Evolutionary conservation across 2,888 invertebrate species (phyloP).

Genomic region (Campoletis raptor): DNA sequence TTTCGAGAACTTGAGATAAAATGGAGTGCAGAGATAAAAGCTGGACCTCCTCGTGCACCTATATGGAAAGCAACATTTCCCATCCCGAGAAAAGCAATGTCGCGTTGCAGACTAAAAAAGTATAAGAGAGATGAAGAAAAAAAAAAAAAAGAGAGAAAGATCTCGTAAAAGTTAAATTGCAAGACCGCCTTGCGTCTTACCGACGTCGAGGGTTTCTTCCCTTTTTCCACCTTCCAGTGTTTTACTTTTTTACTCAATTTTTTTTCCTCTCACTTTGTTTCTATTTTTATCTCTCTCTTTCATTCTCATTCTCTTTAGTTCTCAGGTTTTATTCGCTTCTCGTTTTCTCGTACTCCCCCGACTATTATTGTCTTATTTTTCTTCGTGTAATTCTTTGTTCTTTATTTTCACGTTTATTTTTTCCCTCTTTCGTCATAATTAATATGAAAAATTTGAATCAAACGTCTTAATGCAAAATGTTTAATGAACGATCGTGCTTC

Average conservation of each 20-base stretch:
- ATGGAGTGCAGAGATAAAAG: background rate
- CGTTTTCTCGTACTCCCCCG: background rate
- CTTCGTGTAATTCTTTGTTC: background rate
- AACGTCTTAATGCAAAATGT: background rate
- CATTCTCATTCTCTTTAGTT: constrained; percentile 39
- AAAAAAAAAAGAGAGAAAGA: constrained; percentile 49
- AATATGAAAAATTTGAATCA: background rate
- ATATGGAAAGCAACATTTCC: constrained; percentile 15
- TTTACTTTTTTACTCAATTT: constrained; percentile 61
- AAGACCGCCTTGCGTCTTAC: constrained; percentile 58
- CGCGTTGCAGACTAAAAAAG: constrained; percentile 35
- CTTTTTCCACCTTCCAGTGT: constrained; percentile 30
- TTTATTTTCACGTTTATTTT: background rate
- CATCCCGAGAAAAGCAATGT: constrained; percentile 54
- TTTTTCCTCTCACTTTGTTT: constrained; percentile 24
- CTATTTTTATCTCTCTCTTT: constrained; percentile 33
- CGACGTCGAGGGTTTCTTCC: constrained; percentile 27
- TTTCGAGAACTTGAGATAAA: background rate
- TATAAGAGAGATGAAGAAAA: constrained; percentile 24
- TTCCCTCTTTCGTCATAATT: background rate
- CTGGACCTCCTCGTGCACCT: background rate
- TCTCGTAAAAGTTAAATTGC: constrained; percentile 67
- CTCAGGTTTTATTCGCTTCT: background rate
- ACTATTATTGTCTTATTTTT: background rate
- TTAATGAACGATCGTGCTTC: background rate